Evolutionary conservation across 1,140 invertebrate genomes (phyloP).

Genomic region (Pseudachorutes palmiensis): DNA sequence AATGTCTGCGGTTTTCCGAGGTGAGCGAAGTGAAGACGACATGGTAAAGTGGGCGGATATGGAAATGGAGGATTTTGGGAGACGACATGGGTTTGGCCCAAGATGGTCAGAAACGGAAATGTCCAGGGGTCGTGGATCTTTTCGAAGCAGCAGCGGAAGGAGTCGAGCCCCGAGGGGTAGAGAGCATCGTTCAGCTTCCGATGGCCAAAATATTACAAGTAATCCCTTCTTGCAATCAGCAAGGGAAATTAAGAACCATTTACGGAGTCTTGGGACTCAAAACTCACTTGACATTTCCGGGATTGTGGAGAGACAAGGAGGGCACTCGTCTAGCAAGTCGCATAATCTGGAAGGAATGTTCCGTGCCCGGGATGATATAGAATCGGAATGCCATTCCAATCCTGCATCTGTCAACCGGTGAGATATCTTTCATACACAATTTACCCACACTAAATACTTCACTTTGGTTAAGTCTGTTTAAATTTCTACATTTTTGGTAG

Average conservation of each 20-base stretch:
- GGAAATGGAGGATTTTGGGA: background rate
- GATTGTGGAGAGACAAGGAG: background rate
- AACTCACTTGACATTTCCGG: constrained; percentile 32
- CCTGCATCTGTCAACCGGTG: constrained; percentile 35
- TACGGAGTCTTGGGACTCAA: constrained; percentile 30
- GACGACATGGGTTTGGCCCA: background rate
- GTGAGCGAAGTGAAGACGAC: background rate
- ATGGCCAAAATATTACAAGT: background rate
- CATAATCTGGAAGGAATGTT: constrained; percentile 26
- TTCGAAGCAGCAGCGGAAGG: background rate
- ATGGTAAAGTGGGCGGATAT: background rate
- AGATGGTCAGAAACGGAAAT: background rate
- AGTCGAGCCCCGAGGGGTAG: constrained; percentile 9
- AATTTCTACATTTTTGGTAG: too few species aligned
- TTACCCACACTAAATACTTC: too few species aligned
- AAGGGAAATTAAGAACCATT: constrained; percentile 27
- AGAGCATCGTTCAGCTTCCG: constrained; percentile 1
- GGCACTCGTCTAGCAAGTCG: constrained; percentile 1
- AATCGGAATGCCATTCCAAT: constrained; percentile 25
- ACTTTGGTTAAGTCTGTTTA: too few species aligned
- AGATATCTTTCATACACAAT: background rate
- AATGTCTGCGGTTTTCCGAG: background rate
- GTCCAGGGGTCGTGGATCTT: background rate
- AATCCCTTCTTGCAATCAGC: constrained; percentile 35
- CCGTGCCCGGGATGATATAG: constrained; percentile 31